Evolutionary conservation across 2,888 invertebrate species (phyloP), one percentile per base, ranked within the genome.

Genomic region (Asteroscopus sphinx): DNA sequence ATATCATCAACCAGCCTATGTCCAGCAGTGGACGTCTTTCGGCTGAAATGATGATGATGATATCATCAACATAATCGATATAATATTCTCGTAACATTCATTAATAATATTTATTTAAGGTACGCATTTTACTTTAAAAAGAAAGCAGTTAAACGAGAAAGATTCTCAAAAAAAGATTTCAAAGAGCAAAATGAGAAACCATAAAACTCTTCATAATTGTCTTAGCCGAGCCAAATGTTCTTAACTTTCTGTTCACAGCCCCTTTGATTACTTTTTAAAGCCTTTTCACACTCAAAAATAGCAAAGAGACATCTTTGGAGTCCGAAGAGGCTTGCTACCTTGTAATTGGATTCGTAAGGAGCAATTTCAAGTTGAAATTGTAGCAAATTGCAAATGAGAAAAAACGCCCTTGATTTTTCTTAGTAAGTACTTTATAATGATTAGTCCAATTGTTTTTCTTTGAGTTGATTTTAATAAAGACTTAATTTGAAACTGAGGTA

Each of bases 201-300:
- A 85, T 89, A 89, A 91, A 89, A 86, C 82, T 87, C 84, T 86
- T 86, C 77, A 86, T 84, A 89, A 91, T 88, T 81, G 86, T 86
- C 75, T 77, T 77, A 76, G 73, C 68, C 73, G 79, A 68, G 88
- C 87, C 84, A 91, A 92, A 89, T 86, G 88, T 85, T 86, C 81
- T 83, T 80, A 85, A 88, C 83, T 86, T 83, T 84, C 81, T 68
- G 74, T 83, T 85, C 84, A 79, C 77, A 80, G 77, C 81, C 87
- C 85, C 88, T 87, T 86, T 90, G 91, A 93, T 92, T 93, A 91
- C 89, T 85, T 92, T 89, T 90, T 88, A 89, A 91, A 83, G 85
- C 86, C 83, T 90, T 87, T 87, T 84, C 71, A 71, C 77, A 80
- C 81, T 88, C 88, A 84, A 85, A 86, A 89, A 87, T 83, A 80